Percentiles rank a stretch among this genome's conserved stretches.
Evolutionary conservation across 2,797 vertebrate species (phyloP).

Genomic region (Anabas testudineus): DNA sequence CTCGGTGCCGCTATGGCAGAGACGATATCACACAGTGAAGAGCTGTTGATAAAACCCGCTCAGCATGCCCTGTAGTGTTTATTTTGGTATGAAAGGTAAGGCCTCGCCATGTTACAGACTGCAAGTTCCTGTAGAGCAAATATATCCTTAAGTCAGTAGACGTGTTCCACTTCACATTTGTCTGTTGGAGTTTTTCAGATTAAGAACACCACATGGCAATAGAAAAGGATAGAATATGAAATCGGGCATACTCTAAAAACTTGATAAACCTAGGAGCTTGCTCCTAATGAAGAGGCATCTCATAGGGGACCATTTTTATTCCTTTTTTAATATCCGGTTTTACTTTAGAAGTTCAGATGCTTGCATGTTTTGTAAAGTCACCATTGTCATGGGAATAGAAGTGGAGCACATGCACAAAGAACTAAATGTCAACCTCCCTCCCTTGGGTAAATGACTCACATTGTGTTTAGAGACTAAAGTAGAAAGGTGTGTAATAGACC

Average conservation of each 20-base stretch:
- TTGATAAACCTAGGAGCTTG: constrained; percentile 22
- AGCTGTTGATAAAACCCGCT: constrained; percentile 77
- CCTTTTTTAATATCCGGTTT: constrained; percentile 53
- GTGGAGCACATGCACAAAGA: constrained; percentile 65
- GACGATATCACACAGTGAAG: constrained; percentile 70
- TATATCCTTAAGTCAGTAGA: constrained; percentile 28
- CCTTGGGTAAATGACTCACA: constrained; percentile 74
- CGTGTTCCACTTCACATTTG: not conserved
- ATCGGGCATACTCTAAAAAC: constrained; percentile 20
- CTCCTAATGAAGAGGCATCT: constrained; percentile 49
- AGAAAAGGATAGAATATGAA: constrained; percentile 38
- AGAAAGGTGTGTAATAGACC: constrained; percentile 66
- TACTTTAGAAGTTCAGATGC: constrained; percentile 60
- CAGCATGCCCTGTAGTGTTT: constrained; percentile 69
- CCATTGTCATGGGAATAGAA: constrained; percentile 75
- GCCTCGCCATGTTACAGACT: constrained; percentile 65
- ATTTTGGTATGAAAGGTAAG: constrained; percentile 76
- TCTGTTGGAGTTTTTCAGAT: constrained; percentile 34
- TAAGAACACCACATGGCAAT: constrained; percentile 4
- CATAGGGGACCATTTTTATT: constrained; percentile 41
- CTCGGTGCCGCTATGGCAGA: constrained; percentile 61
- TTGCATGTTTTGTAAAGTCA: constrained; percentile 78
- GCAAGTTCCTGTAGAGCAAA: constrained; percentile 50
- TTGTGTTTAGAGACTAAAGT: constrained; percentile 62
- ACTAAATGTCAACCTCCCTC: constrained; percentile 79